Evolutionary conservation across 2,797 vertebrate species (phyloP).

Genomic region (Chaenodraco wilsoni): DNA sequence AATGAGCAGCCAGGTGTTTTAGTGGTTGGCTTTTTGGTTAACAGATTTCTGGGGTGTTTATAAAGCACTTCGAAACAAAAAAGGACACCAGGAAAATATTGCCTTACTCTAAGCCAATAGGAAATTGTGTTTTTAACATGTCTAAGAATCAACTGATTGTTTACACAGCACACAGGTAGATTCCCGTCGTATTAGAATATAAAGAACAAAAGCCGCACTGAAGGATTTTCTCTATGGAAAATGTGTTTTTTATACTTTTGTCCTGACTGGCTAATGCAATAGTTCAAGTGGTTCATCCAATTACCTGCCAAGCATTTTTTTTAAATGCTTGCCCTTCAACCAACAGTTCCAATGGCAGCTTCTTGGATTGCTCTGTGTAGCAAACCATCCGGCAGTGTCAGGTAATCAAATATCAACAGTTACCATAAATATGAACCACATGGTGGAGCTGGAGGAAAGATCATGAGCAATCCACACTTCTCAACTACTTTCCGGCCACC

Average conservation of each 20-base stretch:
- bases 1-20: slow-evolving; percentile 10
- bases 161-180: too few relatives aligned
- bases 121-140: not conserved
- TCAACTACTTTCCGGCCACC: slow-evolving; percentile 1
- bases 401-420: not conserved
- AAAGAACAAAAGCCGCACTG: too few relatives aligned
- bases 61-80: not conserved
- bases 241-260: too few relatives aligned
- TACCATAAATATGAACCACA: not conserved
- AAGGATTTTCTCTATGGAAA: too few relatives aligned
- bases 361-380: too few relatives aligned
- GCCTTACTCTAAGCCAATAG: not conserved
- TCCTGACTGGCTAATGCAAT: too few relatives aligned
- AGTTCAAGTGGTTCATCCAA: too few relatives aligned
- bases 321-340: too few relatives aligned
- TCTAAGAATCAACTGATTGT: not conserved
- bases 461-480: not conserved
- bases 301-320: too few relatives aligned
- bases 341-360: too few relatives aligned
- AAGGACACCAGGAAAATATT: not conserved
- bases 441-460: not conserved
- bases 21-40: not conserved
- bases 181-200: too few relatives aligned
- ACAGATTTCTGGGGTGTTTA: not conserved
- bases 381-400: too few relatives aligned